Conservation (phyloP, 2,113 vertebrate species). For the Ramphastos sulfuratus region DNA sequence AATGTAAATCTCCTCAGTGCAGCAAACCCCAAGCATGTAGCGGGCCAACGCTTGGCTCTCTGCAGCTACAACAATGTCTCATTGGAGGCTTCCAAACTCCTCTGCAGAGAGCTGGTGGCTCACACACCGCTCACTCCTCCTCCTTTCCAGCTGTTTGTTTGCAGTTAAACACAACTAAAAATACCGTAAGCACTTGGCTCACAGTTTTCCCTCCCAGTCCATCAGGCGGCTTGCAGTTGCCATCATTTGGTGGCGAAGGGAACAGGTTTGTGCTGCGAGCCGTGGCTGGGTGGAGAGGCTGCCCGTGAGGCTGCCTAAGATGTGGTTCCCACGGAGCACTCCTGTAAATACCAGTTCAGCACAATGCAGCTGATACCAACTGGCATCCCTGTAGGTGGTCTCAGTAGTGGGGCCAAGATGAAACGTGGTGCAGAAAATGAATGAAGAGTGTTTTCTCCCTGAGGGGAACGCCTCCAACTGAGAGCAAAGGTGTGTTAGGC, state of each 20-base stretch:
- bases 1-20: neutral
- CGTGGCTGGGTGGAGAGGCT: neutral
- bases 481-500: neutral
- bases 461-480: neutral
- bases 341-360: conserved; percentile 21
- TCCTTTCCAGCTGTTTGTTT: conserved; percentile 49
- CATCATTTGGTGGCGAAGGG: neutral
- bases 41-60: rapidly evolving
- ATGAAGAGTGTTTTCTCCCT: neutral
- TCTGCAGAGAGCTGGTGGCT: neutral
- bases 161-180: neutral
- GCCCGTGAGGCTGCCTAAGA: conserved; percentile 17
- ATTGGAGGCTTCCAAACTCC: neutral
- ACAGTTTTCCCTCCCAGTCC: rapidly evolving
- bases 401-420: conserved; percentile 6
- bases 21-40: neutral
- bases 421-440: neutral
- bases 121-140: neutral
- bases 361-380: neutral
- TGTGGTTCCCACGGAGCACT: conserved; percentile 29
- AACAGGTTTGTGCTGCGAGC: neutral
- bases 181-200: neutral
- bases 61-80: neutral
- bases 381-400: conserved; percentile 52
- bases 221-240: neutral